Evolutionary conservation across 2,888 invertebrate species (phyloP).

Genomic region (Steinernema carpocapsae): DNA sequence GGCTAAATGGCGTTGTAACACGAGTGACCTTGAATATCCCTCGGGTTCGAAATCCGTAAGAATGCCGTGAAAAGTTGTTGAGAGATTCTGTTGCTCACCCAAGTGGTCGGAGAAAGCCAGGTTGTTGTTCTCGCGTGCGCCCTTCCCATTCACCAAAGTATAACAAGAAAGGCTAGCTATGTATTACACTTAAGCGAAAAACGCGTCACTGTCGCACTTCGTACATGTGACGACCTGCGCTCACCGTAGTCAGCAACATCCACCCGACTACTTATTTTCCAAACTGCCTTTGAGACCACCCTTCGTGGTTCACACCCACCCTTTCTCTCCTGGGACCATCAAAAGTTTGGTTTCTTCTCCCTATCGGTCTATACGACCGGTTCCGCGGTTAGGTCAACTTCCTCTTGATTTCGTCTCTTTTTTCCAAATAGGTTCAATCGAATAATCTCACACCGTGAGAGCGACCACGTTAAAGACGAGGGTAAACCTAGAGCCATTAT

Average conservation of each 20-base stretch:
- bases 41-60: not conserved
- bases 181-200: constrained; percentile 25
- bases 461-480: too few relatives aligned
- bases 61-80: not conserved
- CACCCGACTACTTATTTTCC: constrained; percentile 1
- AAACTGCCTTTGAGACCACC: constrained; percentile 1
- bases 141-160: not conserved
- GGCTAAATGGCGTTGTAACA: constrained; percentile 4
- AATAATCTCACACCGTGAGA: not conserved
- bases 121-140: constrained; percentile 22
- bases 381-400: constrained; percentile 32
- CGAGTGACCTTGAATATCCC: not conserved
- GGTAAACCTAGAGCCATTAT: too few relatives aligned
- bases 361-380: constrained; percentile 21
- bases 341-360: constrained; percentile 4
- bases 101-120: not conserved
- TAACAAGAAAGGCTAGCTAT: not conserved
- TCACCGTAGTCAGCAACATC: not conserved
- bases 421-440: not conserved
- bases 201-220: constrained; percentile 1
- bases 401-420: constrained; percentile 11
- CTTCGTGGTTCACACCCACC: constrained; percentile 12
- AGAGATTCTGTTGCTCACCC: not conserved
- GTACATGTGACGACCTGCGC: constrained; percentile 19
- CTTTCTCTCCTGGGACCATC: not conserved